These are phyloP conservation scores for Megaleporinus macrocephalus DNA, from an alignment of 2,113 vertebrate species.

Conservation along the genomic window DNA sequence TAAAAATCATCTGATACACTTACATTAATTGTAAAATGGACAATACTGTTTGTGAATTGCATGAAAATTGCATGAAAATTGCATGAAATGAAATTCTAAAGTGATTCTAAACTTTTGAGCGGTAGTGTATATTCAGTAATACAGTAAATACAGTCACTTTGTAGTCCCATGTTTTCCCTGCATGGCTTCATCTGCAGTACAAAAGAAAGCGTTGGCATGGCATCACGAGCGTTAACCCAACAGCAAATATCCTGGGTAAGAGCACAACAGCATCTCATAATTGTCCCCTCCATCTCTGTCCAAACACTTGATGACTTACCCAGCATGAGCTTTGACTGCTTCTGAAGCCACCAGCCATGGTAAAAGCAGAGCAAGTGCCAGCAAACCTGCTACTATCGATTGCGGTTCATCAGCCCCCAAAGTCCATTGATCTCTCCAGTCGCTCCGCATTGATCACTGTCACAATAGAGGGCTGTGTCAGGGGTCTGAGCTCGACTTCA, in stretches of 20 bases:
- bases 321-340: constrained; percentile 56
- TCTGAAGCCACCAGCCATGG: constrained; percentile 64
- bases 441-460: constrained; percentile 59
- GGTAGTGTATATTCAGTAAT: too few relatives aligned
- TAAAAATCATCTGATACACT: too few relatives aligned
- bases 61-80: too few relatives aligned
- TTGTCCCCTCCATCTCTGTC: constrained; percentile 72
- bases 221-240: not conserved
- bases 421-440: constrained; percentile 55
- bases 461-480: constrained; percentile 39
- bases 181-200: too few relatives aligned
- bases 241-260: not conserved
- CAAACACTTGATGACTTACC: constrained; percentile 69
- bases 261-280: constrained; percentile 62
- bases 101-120: too few relatives aligned
- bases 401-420: constrained; percentile 52
- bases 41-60: too few relatives aligned
- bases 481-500: constrained; percentile 30
- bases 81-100: too few relatives aligned
- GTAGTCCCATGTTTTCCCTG: too few relatives aligned
- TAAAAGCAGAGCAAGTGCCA: constrained; percentile 24
- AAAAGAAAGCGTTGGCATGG: too few relatives aligned
- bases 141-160: too few relatives aligned
- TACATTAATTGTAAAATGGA: too few relatives aligned
- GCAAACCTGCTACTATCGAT: constrained; percentile 54